Conservation (phyloP, 2,113 vertebrate genomes). For the Corapipo altera region DNA sequence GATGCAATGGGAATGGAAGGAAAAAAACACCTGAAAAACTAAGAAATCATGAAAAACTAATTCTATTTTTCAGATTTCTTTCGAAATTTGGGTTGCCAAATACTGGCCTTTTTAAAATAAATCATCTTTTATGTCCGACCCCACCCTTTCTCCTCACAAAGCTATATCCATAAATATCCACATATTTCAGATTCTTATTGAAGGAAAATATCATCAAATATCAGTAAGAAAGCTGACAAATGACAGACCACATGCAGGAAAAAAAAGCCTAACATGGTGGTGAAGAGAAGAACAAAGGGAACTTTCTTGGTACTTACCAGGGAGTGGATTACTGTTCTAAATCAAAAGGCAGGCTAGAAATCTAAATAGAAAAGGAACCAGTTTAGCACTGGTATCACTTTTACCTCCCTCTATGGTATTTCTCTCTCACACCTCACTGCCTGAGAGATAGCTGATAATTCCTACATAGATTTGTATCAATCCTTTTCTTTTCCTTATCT, state of each 20-base stretch:
- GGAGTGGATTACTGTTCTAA: neutral
- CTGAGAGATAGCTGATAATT: neutral
- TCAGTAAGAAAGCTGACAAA: neutral
- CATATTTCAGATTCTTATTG: neutral
- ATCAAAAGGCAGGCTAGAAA: neutral
- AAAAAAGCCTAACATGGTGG: neutral
- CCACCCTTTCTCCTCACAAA: neutral
- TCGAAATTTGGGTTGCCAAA: neutral
- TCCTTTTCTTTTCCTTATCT: neutral
- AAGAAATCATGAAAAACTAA: neutral
- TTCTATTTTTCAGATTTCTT: neutral
- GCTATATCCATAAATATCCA: neutral
- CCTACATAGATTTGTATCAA: rapidly evolving
- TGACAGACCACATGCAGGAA: neutral
- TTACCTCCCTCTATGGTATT: neutral
- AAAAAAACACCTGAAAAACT: rapidly evolving
- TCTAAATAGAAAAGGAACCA: neutral
- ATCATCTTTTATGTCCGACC: neutral
- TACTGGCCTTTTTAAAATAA: neutral
- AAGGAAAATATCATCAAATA: neutral
- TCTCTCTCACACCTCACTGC: neutral
- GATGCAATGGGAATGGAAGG: neutral
- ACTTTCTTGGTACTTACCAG: neutral
- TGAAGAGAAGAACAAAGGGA: neutral
- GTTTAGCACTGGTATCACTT: neutral